Conservation (phyloP, 1,140 invertebrate genomes). For the Monochamus saltuarius region DNA sequence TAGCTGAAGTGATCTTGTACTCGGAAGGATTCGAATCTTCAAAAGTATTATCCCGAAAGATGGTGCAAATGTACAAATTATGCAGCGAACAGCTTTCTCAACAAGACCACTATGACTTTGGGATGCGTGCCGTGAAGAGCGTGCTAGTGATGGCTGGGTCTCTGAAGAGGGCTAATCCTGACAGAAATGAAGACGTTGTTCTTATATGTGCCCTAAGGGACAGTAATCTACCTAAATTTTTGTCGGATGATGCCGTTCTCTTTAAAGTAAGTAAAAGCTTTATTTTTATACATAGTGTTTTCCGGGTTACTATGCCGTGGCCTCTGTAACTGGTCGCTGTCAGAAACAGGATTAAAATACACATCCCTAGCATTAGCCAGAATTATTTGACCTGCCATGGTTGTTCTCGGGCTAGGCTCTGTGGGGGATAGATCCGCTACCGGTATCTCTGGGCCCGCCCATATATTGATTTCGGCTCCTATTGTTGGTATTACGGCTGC, state of each 20-base stretch:
- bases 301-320: too few species aligned
- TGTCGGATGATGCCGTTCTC: constrained; percentile 79
- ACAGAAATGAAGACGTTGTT: constrained; percentile 77
- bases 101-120: constrained; percentile 92
- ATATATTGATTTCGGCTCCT: too few species aligned
- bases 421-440: too few species aligned
- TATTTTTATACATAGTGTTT: too few species aligned
- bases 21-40: constrained; percentile 90
- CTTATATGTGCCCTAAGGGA: constrained; percentile 82
- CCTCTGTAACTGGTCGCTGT: too few species aligned
- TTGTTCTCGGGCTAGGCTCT: too few species aligned
- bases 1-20: constrained; percentile 90
- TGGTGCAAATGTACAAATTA: constrained; percentile 89
- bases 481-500: too few species aligned
- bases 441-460: too few species aligned
- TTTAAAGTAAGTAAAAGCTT: constrained; percentile 58
- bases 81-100: constrained; percentile 90
- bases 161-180: constrained; percentile 81
- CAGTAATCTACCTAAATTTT: constrained; percentile 91
- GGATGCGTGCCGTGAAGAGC: constrained; percentile 77
- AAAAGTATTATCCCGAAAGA: constrained; percentile 82
- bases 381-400: too few species aligned
- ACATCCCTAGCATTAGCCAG: too few species aligned
- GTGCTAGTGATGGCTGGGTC: constrained; percentile 83
- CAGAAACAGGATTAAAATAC: too few species aligned